These are phyloP conservation scores for Atrichornis clamosus DNA, from an alignment of 2,113 vertebrate genomes.

Conservation along the genomic window DNA sequence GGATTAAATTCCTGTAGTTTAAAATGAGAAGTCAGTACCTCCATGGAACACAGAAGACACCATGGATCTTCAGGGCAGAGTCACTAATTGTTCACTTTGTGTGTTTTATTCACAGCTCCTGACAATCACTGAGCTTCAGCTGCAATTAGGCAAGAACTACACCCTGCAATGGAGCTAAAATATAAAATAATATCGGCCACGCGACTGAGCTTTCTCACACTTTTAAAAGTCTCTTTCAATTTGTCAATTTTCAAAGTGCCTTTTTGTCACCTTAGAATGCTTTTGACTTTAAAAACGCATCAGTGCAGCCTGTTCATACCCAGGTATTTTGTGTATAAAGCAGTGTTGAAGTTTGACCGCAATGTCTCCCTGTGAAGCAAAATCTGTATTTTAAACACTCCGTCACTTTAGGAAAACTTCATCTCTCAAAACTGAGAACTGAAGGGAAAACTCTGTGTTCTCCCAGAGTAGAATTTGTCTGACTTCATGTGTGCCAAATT, in stretches of 20 bases:
- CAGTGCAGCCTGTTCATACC: accelerated
- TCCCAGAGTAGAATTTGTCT: background rate
- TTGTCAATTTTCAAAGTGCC: background rate
- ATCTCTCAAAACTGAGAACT: background rate
- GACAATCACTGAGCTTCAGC: background rate
- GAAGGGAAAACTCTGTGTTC: background rate
- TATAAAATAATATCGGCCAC: accelerated
- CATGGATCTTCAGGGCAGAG: too few relatives aligned
- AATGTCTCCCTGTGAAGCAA: background rate
- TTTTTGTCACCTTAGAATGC: background rate
- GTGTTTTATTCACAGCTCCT: slow-evolving; percentile 23
- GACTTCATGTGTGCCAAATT: accelerated
- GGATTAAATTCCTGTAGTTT: background rate
- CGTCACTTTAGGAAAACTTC: accelerated
- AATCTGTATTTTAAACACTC: background rate
- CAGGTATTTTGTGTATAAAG: background rate
- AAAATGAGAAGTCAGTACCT: background rate
- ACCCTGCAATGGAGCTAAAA: slow-evolving; percentile 38
- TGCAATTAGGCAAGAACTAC: slow-evolving; percentile 54
- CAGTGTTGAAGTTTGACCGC: background rate
- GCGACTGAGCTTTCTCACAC: accelerated
- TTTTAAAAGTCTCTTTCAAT: background rate
- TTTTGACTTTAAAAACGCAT: background rate
- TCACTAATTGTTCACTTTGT: background rate
- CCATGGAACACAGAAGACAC: accelerated